Conservation (phyloP, 2,113 vertebrate species). For the Oncorhynchus nerka region DNA sequence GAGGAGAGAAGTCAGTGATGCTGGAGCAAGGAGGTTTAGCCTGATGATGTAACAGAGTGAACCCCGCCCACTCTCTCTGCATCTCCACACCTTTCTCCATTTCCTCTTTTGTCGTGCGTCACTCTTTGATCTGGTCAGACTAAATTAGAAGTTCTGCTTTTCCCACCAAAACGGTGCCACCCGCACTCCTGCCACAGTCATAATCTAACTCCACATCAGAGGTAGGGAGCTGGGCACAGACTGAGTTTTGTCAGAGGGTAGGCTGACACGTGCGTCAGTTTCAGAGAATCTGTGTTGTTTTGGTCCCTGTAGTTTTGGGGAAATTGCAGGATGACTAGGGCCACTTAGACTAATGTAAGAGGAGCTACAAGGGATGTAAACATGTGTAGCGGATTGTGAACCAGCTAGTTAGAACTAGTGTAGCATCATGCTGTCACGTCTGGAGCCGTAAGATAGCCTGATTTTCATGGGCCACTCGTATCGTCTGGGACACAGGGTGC, state of each 20-base stretch:
- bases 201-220: slow-evolving; percentile 38
- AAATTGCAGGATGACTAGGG: too few species aligned
- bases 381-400: too few species aligned
- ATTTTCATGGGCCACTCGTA: not conserved
- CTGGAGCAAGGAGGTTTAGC: slow-evolving; percentile 3
- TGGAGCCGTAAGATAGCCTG: too few species aligned
- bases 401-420: too few species aligned
- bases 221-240: slow-evolving; percentile 22
- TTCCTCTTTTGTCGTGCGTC: slow-evolving; percentile 9
- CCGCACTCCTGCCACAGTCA: slow-evolving; percentile 49
- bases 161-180: slow-evolving; percentile 54
- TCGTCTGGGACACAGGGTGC: not conserved
- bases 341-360: too few species aligned
- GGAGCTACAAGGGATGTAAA: too few species aligned
- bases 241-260: not conserved
- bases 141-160: slow-evolving; percentile 43
- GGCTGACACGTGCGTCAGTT: not conserved
- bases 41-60: slow-evolving; percentile 6
- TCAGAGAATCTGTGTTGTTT: slow-evolving; percentile 23
- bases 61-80: slow-evolving; percentile 14
- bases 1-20: slow-evolving; percentile 19
- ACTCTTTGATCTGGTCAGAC: slow-evolving; percentile 52
- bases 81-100: slow-evolving; percentile 45
- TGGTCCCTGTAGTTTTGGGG: slow-evolving; percentile 1
- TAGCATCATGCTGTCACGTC: too few species aligned